Conservation (phyloP, 2,113 vertebrate genomes). For the Conger conger region DNA sequence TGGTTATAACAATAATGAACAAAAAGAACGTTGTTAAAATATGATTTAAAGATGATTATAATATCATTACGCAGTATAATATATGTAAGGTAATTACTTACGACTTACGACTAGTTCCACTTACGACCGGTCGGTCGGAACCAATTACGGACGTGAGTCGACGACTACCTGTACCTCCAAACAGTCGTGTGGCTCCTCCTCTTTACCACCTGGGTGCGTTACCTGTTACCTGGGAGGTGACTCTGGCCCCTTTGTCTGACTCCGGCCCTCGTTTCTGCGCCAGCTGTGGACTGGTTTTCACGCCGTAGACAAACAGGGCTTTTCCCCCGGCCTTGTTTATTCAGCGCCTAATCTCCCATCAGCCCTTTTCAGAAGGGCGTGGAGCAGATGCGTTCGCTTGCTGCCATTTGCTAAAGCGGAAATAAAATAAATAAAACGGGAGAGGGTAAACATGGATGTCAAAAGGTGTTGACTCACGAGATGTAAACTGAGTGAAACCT, state of each 20-base stretch:
- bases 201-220: not conserved
- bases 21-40: too few relatives aligned
- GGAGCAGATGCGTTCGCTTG: not conserved
- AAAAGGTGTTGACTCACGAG: not conserved
- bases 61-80: too few relatives aligned
- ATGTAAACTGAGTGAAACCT: not conserved
- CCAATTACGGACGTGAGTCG: too few relatives aligned
- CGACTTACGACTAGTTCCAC: too few relatives aligned
- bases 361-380: not conserved
- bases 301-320: not conserved
- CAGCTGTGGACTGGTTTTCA: not conserved
- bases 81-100: too few relatives aligned
- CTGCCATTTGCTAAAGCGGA: not conserved
- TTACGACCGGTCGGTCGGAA: too few relatives aligned
- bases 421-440: not conserved
- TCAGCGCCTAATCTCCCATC: not conserved
- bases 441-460: conserved; percentile 2
- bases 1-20: too few relatives aligned
- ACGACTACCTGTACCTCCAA: too few relatives aligned
- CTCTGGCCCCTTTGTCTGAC: not conserved
- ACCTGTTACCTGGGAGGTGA: conserved; percentile 20
- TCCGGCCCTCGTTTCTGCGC: too few relatives aligned
- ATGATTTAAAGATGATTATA: too few relatives aligned
- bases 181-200: not conserved
- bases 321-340: not conserved